Percentiles rank a stretch among this genome's conserved stretches.
Conservation (phyloP, 2,797 vertebrate genomes). For the Pseudocheirus occidentalis region DNA sequence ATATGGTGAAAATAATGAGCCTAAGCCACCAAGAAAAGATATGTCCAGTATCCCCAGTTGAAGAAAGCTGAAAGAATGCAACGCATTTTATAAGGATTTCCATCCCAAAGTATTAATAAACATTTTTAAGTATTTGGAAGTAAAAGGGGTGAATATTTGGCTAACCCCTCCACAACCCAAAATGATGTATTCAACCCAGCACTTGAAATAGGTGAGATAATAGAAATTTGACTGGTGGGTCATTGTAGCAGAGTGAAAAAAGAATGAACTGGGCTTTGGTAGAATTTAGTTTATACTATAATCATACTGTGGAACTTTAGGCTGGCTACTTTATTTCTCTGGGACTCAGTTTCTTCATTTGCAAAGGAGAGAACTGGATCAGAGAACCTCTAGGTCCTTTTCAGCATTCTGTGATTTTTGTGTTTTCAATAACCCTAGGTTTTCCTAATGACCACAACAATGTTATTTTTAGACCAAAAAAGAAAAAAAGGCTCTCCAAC, state of each 20-base stretch:
- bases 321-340: background rate
- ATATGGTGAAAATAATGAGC: background rate
- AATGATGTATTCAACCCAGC: background rate
- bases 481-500: background rate
- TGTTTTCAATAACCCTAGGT: background rate
- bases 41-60: background rate
- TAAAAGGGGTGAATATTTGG: background rate
- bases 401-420: background rate
- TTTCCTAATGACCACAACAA: background rate
- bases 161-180: background rate
- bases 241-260: background rate
- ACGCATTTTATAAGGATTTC: constrained; percentile 32
- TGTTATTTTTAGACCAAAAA: constrained; percentile 1
- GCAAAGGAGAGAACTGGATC: background rate
- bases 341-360: background rate
- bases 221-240: background rate
- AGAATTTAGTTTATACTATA: background rate
- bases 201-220: background rate
- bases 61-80: background rate
- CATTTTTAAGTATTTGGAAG: background rate
- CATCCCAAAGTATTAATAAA: constrained; percentile 12
- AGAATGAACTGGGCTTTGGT: background rate
- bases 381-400: background rate
- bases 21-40: background rate
- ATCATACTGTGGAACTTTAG: background rate